phyloP scores from a whole-genome alignment of 2,113 vertebrate species.

The Dryoscopus gambensis region DNA sequence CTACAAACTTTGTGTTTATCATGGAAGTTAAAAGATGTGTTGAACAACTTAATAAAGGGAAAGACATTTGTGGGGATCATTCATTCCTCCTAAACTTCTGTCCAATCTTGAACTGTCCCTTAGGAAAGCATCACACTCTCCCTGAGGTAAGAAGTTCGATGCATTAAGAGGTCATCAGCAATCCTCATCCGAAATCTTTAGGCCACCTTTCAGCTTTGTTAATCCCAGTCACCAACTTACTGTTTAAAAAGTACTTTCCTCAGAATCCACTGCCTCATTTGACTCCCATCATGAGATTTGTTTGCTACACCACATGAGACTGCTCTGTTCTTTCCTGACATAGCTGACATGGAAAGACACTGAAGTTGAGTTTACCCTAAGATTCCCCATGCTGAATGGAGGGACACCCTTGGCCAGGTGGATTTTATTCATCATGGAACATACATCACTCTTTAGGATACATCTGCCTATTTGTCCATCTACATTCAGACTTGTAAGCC shows the following conservation, averaged over 20 bases:
- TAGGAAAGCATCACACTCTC: not conserved
- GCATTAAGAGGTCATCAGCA: not conserved
- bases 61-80: not conserved
- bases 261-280: not conserved
- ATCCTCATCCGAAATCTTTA: not conserved
- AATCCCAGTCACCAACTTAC: not conserved
- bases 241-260: not conserved
- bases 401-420: not conserved
- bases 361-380: not conserved
- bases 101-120: not conserved
- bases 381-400: not conserved
- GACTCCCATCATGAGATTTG: not conserved
- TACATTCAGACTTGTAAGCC: not conserved
- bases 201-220: not conserved
- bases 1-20: not conserved
- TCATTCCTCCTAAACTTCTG: not conserved
- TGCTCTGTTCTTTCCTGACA: not conserved
- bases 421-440: not conserved
- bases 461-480: not conserved
- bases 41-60: not conserved
- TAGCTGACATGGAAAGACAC: not conserved
- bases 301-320: not conserved
- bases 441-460: not conserved
- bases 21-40: not conserved
- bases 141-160: not conserved